These are phyloP conservation scores for Sebastolobus alascanus DNA, from an alignment of 2,797 vertebrate genomes.

Conservation along the genomic window DNA sequence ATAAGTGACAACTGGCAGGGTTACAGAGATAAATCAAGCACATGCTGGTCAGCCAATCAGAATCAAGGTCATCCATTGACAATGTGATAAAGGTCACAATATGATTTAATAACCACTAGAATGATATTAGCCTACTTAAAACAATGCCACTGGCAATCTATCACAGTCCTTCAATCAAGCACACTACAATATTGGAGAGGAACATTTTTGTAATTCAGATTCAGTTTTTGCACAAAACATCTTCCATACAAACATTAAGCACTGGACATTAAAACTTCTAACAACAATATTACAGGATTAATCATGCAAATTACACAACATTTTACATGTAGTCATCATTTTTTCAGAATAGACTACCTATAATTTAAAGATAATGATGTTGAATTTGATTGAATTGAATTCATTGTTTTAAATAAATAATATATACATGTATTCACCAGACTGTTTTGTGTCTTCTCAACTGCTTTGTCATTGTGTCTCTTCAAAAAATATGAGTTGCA, in stretches of 20 bases:
- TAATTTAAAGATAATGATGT: not conserved
- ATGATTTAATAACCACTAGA: not conserved
- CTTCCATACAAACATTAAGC: not conserved
- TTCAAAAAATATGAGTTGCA: constrained; percentile 14
- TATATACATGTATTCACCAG: not conserved
- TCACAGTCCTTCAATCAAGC: not conserved
- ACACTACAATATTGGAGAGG: not conserved
- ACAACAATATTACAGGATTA: not conserved
- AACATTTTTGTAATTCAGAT: not conserved
- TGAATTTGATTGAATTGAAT: not conserved
- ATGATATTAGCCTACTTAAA: not conserved
- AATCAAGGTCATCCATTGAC: constrained; percentile 4
- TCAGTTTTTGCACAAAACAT: not conserved
- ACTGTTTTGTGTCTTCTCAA: not conserved
- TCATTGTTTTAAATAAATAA: not conserved
- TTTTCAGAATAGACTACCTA: not conserved
- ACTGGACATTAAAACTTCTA: not conserved
- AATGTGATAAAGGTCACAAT: constrained; percentile 20
- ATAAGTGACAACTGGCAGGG: constrained; percentile 45
- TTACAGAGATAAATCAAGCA: constrained; percentile 46
- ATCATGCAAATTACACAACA: not conserved
- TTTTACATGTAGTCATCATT: not conserved
- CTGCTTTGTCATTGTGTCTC: not conserved
- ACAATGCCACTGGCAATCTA: not conserved
- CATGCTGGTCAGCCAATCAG: constrained; percentile 34